A percentile compares a stretch with the other conserved stretches of the same genome.
Evolutionary conservation across 2,113 vertebrate genomes (phyloP).

Genomic region (Climacteris rufus): DNA sequence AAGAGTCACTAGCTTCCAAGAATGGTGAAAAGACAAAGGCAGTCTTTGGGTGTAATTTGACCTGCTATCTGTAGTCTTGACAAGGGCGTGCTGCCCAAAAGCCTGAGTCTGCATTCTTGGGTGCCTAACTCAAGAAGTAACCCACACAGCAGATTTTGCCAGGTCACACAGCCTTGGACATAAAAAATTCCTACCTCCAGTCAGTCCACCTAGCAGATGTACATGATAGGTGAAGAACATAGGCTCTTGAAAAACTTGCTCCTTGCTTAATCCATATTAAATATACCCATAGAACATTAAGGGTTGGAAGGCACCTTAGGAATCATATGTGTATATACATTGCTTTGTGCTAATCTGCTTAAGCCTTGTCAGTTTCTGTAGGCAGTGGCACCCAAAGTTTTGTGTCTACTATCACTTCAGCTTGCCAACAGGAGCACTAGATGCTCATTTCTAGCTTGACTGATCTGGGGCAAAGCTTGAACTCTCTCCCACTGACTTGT

Average conservation of each 20-base stretch:
- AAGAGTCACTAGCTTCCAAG: not conserved
- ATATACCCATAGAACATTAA: not conserved
- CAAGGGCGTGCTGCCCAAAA: not conserved
- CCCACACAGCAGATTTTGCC: not conserved
- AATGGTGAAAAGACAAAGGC: not conserved
- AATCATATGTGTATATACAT: not conserved
- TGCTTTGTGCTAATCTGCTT: not conserved
- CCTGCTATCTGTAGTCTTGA: not conserved
- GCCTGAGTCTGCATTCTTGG: not conserved
- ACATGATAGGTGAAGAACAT: not conserved
- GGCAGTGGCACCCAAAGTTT: not conserved
- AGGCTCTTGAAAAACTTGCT: not conserved
- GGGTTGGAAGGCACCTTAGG: not conserved
- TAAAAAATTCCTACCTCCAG: not conserved
- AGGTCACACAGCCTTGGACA: not conserved
- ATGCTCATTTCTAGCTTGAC: not conserved
- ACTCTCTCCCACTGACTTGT: not conserved
- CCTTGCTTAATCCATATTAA: not conserved
- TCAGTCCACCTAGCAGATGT: not conserved
- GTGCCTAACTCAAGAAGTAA: not conserved
- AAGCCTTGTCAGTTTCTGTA: not conserved
- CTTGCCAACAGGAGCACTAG: not conserved
- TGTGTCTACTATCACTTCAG: not conserved
- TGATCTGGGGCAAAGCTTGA: not conserved
- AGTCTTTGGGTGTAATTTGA: not conserved